Conservation (phyloP, 1,140 invertebrate genomes). For the Drosophila pachea region DNA sequence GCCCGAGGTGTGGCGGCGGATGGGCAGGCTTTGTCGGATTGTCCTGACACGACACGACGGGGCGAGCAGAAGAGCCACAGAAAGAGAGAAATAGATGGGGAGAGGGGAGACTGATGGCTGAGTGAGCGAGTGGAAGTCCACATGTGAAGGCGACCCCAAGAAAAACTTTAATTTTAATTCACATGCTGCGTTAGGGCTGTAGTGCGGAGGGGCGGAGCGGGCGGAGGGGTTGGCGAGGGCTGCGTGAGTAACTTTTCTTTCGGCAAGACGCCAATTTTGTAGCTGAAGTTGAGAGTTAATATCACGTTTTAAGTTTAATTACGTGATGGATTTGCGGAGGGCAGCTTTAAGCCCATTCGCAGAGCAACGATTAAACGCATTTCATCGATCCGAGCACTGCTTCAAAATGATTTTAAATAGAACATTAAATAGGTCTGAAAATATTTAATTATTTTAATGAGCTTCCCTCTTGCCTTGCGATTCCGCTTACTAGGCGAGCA, state of each 20-base stretch:
- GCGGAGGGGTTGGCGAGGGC: too few species aligned
- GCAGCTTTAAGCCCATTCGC: slow-evolving; percentile 43
- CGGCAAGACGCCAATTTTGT: slow-evolving; percentile 34
- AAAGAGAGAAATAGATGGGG: not conserved
- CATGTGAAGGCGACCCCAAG: slow-evolving; percentile 27
- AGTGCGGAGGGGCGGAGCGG: slow-evolving; percentile 15
- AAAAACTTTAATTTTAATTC: slow-evolving; percentile 51
- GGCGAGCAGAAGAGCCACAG: too few species aligned
- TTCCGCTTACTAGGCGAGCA: not conserved
- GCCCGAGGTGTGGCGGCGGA: slow-evolving; percentile 63
- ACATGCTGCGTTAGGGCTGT: not conserved
- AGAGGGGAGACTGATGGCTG: not conserved
- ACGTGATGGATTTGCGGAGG: slow-evolving; percentile 59
- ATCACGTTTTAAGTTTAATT: slow-evolving; percentile 70
- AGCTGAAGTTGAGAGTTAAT: slow-evolving; percentile 59
- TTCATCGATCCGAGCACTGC: not conserved
- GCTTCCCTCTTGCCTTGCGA: not conserved
- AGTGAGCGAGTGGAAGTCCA: slow-evolving; percentile 16
- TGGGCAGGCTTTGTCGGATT: slow-evolving; percentile 44
- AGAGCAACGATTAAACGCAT: too few species aligned
- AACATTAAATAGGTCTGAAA: too few species aligned
- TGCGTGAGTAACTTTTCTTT: slow-evolving; percentile 8
- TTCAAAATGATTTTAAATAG: too few species aligned
- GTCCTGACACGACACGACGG: slow-evolving; percentile 11
- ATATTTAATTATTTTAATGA: not conserved